Evolutionary conservation across 1,140 invertebrate species (phyloP).

Genomic region (Drosophila miranda): DNA sequence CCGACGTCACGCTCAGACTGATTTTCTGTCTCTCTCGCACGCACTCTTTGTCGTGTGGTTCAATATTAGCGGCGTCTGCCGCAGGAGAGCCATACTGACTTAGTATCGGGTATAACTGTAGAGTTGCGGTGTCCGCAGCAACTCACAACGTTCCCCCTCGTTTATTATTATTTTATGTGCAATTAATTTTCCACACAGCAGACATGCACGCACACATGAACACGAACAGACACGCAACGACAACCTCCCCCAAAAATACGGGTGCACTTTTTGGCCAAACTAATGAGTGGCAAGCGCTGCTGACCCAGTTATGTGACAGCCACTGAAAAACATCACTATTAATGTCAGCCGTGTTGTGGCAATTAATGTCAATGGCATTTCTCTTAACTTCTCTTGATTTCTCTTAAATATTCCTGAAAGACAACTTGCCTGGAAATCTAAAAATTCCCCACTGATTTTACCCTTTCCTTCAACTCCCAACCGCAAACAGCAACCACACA

Average conservation of each 20-base stretch:
- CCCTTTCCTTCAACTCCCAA: background rate
- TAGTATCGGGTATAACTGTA: too few species aligned
- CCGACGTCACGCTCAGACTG: too few species aligned
- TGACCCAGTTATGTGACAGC: slow-evolving; percentile 4
- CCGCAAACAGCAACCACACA: slow-evolving; percentile 5
- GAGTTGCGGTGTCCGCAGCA: too few species aligned
- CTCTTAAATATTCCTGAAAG: background rate
- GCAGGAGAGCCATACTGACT: too few species aligned
- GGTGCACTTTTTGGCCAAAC: slow-evolving; percentile 24
- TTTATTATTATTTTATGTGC: slow-evolving; percentile 80
- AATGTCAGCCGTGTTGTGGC: slow-evolving; percentile 44
- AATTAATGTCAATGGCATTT: slow-evolving; percentile 73
- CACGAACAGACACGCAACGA: background rate
- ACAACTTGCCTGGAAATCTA: too few species aligned
- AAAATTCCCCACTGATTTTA: too few species aligned
- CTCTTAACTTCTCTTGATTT: too few species aligned
- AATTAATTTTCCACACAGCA: slow-evolving; percentile 70
- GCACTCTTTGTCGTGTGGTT: too few species aligned
- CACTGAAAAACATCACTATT: slow-evolving; percentile 49
- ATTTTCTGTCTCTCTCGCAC: too few species aligned
- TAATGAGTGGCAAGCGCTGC: slow-evolving; percentile 51
- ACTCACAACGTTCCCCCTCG: too few species aligned
- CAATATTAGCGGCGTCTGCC: too few species aligned
- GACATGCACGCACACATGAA: slow-evolving; percentile 13
- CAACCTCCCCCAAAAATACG: too few species aligned